phyloP scores from a whole-genome alignment of 2,888 invertebrate genomes.

The Eristalis tenax region DNA sequence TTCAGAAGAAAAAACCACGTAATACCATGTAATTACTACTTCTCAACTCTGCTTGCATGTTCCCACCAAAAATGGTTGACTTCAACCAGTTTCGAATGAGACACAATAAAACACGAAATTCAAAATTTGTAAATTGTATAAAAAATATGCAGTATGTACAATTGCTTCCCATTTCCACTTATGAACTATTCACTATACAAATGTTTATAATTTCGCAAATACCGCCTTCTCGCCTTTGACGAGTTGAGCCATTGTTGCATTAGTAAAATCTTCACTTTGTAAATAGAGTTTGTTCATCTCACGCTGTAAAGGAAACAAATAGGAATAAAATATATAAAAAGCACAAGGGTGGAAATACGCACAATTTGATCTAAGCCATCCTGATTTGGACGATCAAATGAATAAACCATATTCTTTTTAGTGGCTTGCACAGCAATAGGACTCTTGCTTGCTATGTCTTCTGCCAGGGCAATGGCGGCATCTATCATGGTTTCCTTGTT shows the following conservation, averaged over 20 bases:
- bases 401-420: constrained; percentile 91
- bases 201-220: constrained; percentile 89
- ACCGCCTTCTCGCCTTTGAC: constrained; percentile 86
- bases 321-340: constrained; percentile 1
- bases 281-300: constrained; percentile 91
- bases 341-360: constrained; percentile 81
- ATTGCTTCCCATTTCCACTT: neutral
- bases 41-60: too few relatives aligned
- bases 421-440: constrained; percentile 97
- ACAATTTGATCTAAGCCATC: constrained; percentile 96
- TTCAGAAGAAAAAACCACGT: too few relatives aligned
- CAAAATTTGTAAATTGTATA: too few relatives aligned
- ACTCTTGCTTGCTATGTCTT: constrained; percentile 91
- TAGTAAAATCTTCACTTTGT: constrained; percentile 94
- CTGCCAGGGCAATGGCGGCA: constrained; percentile 88
- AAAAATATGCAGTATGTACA: neutral
- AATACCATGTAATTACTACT: too few relatives aligned
- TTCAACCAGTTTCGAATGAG: too few relatives aligned
- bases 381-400: constrained; percentile 92
- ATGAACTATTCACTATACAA: neutral
- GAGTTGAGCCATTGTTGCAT: constrained; percentile 88
- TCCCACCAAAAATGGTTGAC: too few relatives aligned
- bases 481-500: constrained; percentile 83
- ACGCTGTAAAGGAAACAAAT: constrained; percentile 83
- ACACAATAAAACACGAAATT: too few relatives aligned